phyloP scores from a whole-genome alignment of 1,140 invertebrate species.

The Phymorhynchus buccinoides region DNA sequence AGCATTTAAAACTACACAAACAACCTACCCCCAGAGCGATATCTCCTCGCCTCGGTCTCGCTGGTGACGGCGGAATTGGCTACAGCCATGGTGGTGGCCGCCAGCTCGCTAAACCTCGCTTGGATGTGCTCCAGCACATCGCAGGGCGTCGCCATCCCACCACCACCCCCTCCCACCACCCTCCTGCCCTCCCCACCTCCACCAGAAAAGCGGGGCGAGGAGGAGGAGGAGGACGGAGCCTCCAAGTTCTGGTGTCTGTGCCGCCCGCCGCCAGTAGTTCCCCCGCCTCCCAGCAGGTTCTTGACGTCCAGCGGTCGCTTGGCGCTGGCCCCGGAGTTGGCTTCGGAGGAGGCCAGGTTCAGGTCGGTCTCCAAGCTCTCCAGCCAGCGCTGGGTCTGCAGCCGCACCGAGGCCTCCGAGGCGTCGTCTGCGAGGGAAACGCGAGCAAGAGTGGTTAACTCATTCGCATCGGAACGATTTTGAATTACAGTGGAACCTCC shows the following conservation, averaged over 20 bases:
- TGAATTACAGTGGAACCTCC: no score
- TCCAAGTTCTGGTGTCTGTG: not conserved
- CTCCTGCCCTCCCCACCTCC: not conserved
- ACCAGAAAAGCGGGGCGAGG: not conserved
- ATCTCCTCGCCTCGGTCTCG: constrained; percentile 61
- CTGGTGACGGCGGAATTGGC: constrained; percentile 65
- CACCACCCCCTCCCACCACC: not conserved
- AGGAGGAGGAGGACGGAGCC: not conserved
- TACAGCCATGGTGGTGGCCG: constrained; percentile 64
- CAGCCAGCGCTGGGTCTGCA: constrained; percentile 40
- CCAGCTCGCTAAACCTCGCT: constrained; percentile 63
- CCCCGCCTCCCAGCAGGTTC: constrained; percentile 22
- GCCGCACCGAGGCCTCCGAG: not conserved
- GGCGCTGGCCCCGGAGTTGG: constrained; percentile 18
- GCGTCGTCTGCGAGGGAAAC: not conserved
- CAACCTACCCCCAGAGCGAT: constrained; percentile 40
- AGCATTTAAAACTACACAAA: no score
- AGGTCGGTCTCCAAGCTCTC: constrained; percentile 37
- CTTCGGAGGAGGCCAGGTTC: constrained; percentile 32
- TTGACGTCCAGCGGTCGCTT: constrained; percentile 29
- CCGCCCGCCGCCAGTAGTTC: not conserved
- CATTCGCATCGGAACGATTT: no score
- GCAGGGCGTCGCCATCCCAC: constrained; percentile 43
- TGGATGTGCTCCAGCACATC: constrained; percentile 67
- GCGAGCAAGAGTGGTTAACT: not conserved